Evolutionary conservation across 1,140 invertebrate genomes (phyloP).

Genomic region (Zelostemma sp.): DNA sequence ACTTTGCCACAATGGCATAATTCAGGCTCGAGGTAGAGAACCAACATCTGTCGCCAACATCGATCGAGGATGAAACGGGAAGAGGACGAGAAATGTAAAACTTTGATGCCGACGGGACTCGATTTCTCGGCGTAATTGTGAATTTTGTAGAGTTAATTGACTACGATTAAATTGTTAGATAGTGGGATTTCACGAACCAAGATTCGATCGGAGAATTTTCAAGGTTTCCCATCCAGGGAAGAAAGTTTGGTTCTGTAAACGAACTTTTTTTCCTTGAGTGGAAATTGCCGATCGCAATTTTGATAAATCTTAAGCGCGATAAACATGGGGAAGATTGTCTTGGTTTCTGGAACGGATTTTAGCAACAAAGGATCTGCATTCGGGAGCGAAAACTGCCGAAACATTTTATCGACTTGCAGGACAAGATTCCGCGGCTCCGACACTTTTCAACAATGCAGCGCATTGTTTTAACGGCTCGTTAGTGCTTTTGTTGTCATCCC

Average conservation of each 20-base stretch:
- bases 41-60: slow-evolving; percentile 14
- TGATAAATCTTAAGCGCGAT: too few relatives aligned
- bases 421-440: background rate
- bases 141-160: too few relatives aligned
- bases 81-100: slow-evolving; percentile 18
- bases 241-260: background rate
- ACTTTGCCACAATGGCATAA: slow-evolving; percentile 15
- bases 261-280: background rate
- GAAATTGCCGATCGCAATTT: background rate
- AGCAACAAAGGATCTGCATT: slow-evolving; percentile 8
- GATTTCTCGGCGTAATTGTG: slow-evolving; percentile 15
- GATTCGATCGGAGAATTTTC: background rate
- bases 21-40: slow-evolving; percentile 13
- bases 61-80: slow-evolving; percentile 15
- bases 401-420: slow-evolving; percentile 28
- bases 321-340: slow-evolving; percentile 6
- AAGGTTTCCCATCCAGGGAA: background rate
- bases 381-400: slow-evolving; percentile 26
- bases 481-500: background rate
- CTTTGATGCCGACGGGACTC: slow-evolving; percentile 16
- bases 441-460: background rate
- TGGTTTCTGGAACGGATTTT: slow-evolving; percentile 25
- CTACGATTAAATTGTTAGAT: too few relatives aligned
- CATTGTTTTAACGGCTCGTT: background rate
- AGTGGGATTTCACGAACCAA: background rate